phyloP scores from a whole-genome alignment of 2,113 vertebrate species.

The Elephas maximus region DNA sequence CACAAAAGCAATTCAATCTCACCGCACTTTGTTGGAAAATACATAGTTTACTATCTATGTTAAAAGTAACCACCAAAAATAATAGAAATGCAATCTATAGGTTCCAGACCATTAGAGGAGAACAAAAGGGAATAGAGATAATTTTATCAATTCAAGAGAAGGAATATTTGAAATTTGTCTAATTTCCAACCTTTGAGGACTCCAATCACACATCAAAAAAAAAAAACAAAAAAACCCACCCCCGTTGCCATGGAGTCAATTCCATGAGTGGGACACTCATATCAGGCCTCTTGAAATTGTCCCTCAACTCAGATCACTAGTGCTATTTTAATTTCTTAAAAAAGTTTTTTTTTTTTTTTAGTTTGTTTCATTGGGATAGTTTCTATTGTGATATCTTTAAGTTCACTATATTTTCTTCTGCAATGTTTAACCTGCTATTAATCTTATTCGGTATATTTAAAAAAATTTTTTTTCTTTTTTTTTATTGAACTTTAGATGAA shows the following conservation, averaged over 20 bases:
- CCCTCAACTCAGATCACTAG: neutral
- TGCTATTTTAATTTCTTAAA: neutral
- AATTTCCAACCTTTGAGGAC: neutral
- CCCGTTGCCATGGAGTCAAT: too few relatives aligned
- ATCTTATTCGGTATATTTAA: neutral
- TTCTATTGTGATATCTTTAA: neutral
- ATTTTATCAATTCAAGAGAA: neutral
- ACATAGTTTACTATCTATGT: neutral
- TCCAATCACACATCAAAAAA: neutral
- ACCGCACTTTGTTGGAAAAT: neutral
- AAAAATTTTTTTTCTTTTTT: too few relatives aligned
- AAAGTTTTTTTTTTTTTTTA: too few relatives aligned
- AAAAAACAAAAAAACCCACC: too few relatives aligned
- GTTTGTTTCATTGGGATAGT: neutral
- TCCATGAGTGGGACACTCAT: neutral
- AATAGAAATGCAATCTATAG: neutral
- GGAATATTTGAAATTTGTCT: neutral
- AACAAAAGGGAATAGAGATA: neutral
- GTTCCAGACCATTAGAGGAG: neutral
- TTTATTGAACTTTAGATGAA: too few relatives aligned
- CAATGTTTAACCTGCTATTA: neutral
- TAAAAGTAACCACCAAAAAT: slow-evolving; percentile 7
- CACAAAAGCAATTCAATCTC: too few relatives aligned
- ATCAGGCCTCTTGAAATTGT: neutral
- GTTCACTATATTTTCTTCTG: neutral